Base-by-base conservation (phyloP, 2,888 invertebrate genomes). In the Anodontia alba region DNA sequence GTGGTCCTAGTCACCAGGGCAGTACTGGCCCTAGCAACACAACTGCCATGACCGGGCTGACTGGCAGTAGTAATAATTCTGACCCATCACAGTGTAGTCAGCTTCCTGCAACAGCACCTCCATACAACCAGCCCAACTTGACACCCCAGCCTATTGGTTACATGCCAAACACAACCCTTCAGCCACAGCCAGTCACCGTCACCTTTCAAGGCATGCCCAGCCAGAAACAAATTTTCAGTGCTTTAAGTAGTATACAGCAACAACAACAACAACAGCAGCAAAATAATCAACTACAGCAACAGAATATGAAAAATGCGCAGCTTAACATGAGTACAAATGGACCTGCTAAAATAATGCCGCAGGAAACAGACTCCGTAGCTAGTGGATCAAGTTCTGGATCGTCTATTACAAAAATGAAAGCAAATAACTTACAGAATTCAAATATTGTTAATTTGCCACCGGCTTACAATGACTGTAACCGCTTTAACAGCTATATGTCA, bases 21-120 rank as follows among this genome's bases (percentile, higher is more conserved):
- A 95, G 95, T 88, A 95, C 95, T 1, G 95, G 95, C 20, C 95
- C 95, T n/a, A 95, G 95, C 88, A 95, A 95, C 91, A 95, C 95
- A 84, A 95, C 95, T 33, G 95, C 95, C 80, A 95, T 95, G 66
- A 95, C 95, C n/a, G 95, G 94, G 62, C 91, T 95, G 23, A 92
- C 93, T 3, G 91, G 92, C 66, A 91, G 91, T 78, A 92, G 92
- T 84, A 91, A 91, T 69, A 91, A 90, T 42, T 91, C 91, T 8
- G 91, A 90, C 77, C 91, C 87, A 38, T 67, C 74, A 43, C 84
- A 85, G 70, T 81, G 78, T 51, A 76, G 75, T 43, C 86, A 80
- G 46, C 67, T 57, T 38, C 80, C 80, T 12, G 81, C 84, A 46
- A 68, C 71, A n/a, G 77, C 67, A 5, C 81, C 81, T 20, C 72